Percentiles rank a stretch among this genome's conserved stretches.
These are phyloP conservation scores for Spilarctia lutea DNA, from an alignment of 2,888 invertebrate genomes.

Conservation along the genomic window DNA sequence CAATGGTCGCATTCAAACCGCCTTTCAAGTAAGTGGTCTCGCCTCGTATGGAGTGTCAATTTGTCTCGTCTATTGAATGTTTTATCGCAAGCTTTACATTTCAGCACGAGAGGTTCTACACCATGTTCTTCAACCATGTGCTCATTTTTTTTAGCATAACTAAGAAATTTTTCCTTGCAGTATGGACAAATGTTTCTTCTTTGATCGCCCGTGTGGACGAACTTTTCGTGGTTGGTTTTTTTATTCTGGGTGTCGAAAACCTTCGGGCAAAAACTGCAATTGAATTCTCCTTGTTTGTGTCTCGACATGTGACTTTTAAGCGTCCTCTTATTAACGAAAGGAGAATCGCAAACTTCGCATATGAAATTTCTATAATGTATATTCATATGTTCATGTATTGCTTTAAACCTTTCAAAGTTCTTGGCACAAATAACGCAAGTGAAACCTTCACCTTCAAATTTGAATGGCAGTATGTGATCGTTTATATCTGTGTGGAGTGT, in stretches of 20 bases:
- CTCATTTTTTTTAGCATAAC: constrained; percentile 27
- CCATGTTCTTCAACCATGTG: constrained; percentile 44
- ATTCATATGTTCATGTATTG: constrained; percentile 47
- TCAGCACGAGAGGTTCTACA: constrained; percentile 17
- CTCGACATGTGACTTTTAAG: constrained; percentile 27
- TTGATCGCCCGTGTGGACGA: constrained; percentile 28
- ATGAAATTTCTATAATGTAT: constrained; percentile 39
- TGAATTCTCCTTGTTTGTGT: constrained; percentile 42
- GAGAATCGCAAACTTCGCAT: constrained; percentile 55
- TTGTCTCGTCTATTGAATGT: constrained; percentile 26
- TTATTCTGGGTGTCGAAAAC: constrained; percentile 37
- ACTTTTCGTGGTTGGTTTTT: constrained; percentile 38
- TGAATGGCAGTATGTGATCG: constrained; percentile 47
- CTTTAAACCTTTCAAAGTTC: constrained; percentile 33
- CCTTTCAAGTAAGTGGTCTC: constrained; percentile 42
- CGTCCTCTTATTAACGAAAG: constrained; percentile 67
- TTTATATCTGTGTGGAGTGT: constrained; percentile 38
- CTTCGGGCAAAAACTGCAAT: constrained; percentile 37
- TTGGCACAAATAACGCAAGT: constrained; percentile 33
- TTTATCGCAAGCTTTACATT: constrained; percentile 48
- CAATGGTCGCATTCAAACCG: constrained; percentile 35
- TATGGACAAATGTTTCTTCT: constrained; percentile 38
- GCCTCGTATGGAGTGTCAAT: constrained; percentile 33
- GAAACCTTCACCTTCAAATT: constrained; percentile 32
- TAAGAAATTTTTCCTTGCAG: constrained; percentile 39